Evolutionary conservation across 1,140 invertebrate species (phyloP).

Genomic region (Brachionus sp.): DNA sequence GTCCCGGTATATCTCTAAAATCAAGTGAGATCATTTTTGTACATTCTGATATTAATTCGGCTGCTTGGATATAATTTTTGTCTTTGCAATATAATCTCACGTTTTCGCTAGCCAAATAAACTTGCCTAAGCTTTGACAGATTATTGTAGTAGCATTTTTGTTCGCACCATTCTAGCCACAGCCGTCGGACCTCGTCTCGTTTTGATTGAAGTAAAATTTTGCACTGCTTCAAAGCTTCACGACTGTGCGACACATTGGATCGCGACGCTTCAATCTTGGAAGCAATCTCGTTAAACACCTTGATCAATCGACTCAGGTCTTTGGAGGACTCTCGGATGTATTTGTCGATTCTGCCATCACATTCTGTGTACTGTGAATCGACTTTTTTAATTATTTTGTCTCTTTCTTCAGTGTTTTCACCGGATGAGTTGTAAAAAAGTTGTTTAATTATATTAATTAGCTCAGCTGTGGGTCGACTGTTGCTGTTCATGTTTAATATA

Average conservation of each 20-base stretch:
- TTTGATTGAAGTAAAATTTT: slow-evolving; percentile 33
- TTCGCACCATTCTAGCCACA: slow-evolving; percentile 40
- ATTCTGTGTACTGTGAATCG: slow-evolving; percentile 10
- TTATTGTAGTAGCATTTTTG: slow-evolving; percentile 41
- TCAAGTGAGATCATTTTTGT: not conserved
- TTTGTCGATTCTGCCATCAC: slow-evolving; percentile 29
- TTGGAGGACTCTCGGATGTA: slow-evolving; percentile 39
- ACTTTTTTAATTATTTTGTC: slow-evolving; percentile 43
- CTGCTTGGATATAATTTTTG: slow-evolving; percentile 30
- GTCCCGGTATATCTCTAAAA: slow-evolving; percentile 19
- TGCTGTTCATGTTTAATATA: not conserved
- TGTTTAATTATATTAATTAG: slow-evolving; percentile 32
- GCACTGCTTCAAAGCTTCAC: slow-evolving; percentile 32
- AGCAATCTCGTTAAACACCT: slow-evolving; percentile 42
- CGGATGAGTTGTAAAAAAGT: not conserved
- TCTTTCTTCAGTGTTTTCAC: slow-evolving; percentile 41
- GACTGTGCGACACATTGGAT: not conserved
- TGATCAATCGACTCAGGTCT: slow-evolving; percentile 26
- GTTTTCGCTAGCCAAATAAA: slow-evolving; percentile 35
- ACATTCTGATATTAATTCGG: slow-evolving; percentile 26
- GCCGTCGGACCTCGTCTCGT: slow-evolving; percentile 16
- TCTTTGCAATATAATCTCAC: not conserved
- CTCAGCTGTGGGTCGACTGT: not conserved
- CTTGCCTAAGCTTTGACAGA: not conserved
- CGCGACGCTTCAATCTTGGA: slow-evolving; percentile 37